These are phyloP conservation scores for Smittia aterrima DNA, from an alignment of 2,888 invertebrate species.

Conservation along the genomic window DNA sequence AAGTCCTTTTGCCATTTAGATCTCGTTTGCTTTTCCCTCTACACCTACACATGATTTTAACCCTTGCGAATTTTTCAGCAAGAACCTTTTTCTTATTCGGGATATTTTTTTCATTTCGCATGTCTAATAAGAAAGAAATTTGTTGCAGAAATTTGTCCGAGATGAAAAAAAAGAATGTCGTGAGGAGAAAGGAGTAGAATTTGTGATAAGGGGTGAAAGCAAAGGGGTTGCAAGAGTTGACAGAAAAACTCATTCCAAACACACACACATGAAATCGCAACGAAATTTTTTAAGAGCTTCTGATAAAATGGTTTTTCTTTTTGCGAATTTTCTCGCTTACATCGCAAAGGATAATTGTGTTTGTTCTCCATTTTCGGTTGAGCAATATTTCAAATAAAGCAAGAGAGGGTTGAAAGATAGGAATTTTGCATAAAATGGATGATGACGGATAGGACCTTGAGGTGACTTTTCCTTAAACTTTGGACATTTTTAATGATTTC, in stretches of 20 bases:
- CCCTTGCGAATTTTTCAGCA: background rate
- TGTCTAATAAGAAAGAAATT: conserved; percentile 25
- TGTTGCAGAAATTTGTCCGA: conserved; percentile 23
- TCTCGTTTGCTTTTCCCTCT: background rate
- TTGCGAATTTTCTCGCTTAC: too few relatives aligned
- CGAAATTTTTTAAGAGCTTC: too few relatives aligned
- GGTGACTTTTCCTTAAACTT: too few relatives aligned
- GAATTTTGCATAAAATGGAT: background rate
- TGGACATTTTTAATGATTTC: too few relatives aligned
- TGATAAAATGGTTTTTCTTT: too few relatives aligned
- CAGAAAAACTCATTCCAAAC: background rate
- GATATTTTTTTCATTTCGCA: conserved; percentile 14
- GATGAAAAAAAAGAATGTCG: background rate
- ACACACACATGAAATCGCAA: background rate
- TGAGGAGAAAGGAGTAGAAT: too few relatives aligned
- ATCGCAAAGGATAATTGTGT: too few relatives aligned
- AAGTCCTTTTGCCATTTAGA: background rate
- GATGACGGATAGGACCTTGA: background rate
- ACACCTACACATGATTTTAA: background rate
- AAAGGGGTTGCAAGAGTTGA: background rate
- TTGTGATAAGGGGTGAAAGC: background rate
- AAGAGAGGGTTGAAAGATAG: background rate
- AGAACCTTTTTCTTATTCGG: background rate
- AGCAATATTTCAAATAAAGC: too few relatives aligned
- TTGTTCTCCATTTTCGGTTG: too few relatives aligned